Evolutionary conservation across 2,888 invertebrate species (phyloP), one percentile per base, ranked within the genome.

Genomic region (Scaptomyza polygonia): DNA sequence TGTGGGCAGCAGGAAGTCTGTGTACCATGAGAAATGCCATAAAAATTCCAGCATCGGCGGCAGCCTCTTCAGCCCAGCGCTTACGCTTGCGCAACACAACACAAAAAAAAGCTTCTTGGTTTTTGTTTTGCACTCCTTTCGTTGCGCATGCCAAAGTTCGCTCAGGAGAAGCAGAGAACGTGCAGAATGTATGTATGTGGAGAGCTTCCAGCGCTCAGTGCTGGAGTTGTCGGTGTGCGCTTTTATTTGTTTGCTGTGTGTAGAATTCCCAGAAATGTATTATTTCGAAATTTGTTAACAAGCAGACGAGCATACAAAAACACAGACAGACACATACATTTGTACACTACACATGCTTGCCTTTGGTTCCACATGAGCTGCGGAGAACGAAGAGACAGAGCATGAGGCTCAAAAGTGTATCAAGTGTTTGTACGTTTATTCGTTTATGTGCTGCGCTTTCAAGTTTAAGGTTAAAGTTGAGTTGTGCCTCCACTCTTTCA

Each of bases 221-320:
- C 48, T 39, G 21, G 39, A 45, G 43, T 43, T 40, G 58, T 61
- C 54, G 47, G 42, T 55, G 40, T 65, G 72, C 54, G 51, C 62
- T 59, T 71, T 74, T 55, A 65, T 57, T 70, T 57, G 63, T 66
- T 49, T 43, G 34, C 44, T 48, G 65, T 68, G 56, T 54, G 56
- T 54, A 65, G 70, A 86, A 82, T 83, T 83, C 83, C 44, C 75
- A 75, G 83, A 83, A 86, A 81, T 72, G 79, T 74, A 78, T 86
- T 82, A 79, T 79, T 82, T 86, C 54, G 58, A 86, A 81, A 82
- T 83, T 86, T 83, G 87, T 86, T 86, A 82, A 82, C 84, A 82
- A 76, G 73, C 81, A 79, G 57, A 67, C 64, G 61, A 14, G 18
- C 49, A 64, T 32, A 56, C 44, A 58, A 7, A 55, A 45, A 57